Conservation (phyloP, 2,797 vertebrate species). For the Sebastes iracundus region DNA sequence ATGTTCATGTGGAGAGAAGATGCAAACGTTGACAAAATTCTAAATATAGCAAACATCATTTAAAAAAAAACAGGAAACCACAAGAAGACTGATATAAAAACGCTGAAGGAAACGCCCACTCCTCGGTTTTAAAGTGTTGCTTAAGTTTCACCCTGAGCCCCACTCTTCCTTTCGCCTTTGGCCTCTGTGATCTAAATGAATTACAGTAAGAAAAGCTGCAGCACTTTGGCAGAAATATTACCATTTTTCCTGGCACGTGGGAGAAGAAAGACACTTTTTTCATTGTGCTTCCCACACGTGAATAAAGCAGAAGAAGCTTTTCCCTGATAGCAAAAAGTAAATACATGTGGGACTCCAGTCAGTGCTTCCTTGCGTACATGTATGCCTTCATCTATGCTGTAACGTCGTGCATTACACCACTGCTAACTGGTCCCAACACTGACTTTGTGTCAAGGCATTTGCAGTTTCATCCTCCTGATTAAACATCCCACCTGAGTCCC, state of each 20-base stretch:
- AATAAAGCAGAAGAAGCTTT: slow-evolving; percentile 5
- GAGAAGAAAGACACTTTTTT: neutral
- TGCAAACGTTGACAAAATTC: slow-evolving; percentile 10
- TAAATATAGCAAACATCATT: slow-evolving; percentile 25
- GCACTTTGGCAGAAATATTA: neutral
- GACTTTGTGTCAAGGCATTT: neutral
- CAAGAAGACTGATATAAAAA: neutral
- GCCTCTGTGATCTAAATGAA: slow-evolving; percentile 24
- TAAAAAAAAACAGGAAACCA: slow-evolving; percentile 19
- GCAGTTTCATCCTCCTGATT: slow-evolving; percentile 7
- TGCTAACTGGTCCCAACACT: slow-evolving; percentile 16
- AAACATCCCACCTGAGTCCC: neutral
- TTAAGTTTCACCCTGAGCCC: slow-evolving; percentile 15
- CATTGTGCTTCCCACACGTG: neutral
- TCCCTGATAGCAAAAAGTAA: neutral
- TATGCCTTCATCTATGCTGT: neutral
- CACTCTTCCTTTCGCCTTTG: neutral
- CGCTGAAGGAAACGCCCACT: neutral
- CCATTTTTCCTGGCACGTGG: neutral
- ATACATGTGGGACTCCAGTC: neutral
- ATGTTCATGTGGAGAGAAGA: slow-evolving; percentile 6
- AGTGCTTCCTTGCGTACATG: neutral
- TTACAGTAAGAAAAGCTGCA: slow-evolving; percentile 23
- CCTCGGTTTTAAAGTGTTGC: neutral
- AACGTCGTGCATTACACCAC: slow-evolving; percentile 9